A percentile compares a stretch with the other conserved stretches of the same genome.
phyloP scores from a whole-genome alignment of 1,140 invertebrate species.

The Hermatobates lingyangjiaoensis region DNA sequence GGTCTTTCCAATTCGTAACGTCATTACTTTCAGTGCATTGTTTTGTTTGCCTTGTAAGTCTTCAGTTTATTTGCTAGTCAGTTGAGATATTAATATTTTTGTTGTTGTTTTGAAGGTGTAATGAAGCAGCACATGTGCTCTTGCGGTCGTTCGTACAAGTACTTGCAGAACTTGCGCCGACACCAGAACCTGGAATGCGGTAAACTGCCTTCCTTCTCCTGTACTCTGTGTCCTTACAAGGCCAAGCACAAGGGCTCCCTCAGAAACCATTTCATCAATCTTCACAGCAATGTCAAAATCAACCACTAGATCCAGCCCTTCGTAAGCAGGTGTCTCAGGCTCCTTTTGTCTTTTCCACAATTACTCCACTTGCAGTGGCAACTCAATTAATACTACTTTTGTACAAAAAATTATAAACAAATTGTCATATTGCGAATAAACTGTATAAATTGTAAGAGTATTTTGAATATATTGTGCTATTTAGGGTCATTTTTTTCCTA shows the following conservation, averaged over 20 bases:
- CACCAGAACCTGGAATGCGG: constrained; percentile 33
- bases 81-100: too few species aligned
- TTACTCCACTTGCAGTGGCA: neutral
- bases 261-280: constrained; percentile 14
- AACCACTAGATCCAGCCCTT: neutral
- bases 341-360: neutral
- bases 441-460: neutral
- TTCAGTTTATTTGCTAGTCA: too few species aligned
- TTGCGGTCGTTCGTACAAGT: constrained; percentile 14
- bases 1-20: too few species aligned
- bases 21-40: too few species aligned
- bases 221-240: constrained; percentile 25
- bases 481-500: too few species aligned
- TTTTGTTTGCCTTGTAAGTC: too few species aligned
- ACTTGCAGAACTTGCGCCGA: constrained; percentile 5
- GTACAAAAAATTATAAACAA: neutral
- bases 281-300: neutral
- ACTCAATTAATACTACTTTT: neutral
- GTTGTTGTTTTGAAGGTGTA: too few species aligned
- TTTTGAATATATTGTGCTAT: too few species aligned
- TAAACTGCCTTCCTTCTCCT: constrained; percentile 31
- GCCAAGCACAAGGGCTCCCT: constrained; percentile 30
- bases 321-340: neutral
- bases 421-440: neutral
- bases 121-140: too few species aligned